Base-by-base conservation (phyloP, 2,888 invertebrate genomes). In the Holacanthella duospinosa region DNA sequence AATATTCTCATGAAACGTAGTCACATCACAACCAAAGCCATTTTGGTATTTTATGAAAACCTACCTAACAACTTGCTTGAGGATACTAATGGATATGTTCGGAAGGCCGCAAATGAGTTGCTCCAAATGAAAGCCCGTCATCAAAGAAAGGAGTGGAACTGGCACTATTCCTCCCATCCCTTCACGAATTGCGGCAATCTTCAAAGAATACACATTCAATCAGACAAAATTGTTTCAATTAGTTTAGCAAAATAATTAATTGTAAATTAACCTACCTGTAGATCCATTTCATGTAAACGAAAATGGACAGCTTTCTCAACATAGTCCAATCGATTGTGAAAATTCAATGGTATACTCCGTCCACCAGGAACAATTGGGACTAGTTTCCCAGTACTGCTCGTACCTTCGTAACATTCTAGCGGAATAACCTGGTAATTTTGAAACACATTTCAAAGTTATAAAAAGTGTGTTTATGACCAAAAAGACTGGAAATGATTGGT, bases 121-220 rank as follows among this genome's bases (percentile, higher is more conserved):
- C 74, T 85, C 85, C 73, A 85, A 76, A 74, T 83, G 79, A 29
- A 79, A 78, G 1, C 82, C 81, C 0, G 84, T 83, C 72, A 84
- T 78, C 27, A 85, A 75, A 0, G 82, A 82, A 57, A 85, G 74
- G 53, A 85, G 75, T 1, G 85, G 85, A 4, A 85, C 83, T 0
- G 85, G 84, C 60, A 85, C 79, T 48, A 85, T 81, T 68, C 83
- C 82, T 0, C 83, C 79, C 83, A 85, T 84, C 4, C 85, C 84
- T 74, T 84, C 83, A 48, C 83, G 74, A 25, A 85, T 79, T 26
- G 83, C 81, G 1, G 80, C 78, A 36, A 78, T 75, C 77, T 75
- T 75, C 72, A 58, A 58, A 6, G 16, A 58, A 29, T n/a, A 36
- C 9, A 36, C 12, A 21, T 21, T 21, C 48, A 48, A 48, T 36